A percentile compares a stretch with the other conserved stretches of the same genome.
phyloP scores from a whole-genome alignment of 2,888 invertebrate species.

The Chloroclysta siterata region DNA sequence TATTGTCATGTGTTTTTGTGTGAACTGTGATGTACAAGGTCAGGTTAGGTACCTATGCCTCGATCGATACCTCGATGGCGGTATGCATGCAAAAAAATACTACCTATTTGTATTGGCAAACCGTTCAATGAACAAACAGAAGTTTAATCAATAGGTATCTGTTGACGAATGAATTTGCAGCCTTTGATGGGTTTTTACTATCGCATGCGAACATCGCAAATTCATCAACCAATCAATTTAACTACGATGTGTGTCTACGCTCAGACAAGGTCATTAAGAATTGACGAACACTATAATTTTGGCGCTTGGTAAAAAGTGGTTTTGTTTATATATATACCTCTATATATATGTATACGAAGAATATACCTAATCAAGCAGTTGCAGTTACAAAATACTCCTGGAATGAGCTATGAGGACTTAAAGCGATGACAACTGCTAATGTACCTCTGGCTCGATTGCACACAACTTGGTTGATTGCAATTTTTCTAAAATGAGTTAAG shows the following conservation, averaged over 20 bases:
- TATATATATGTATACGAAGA: too few relatives aligned
- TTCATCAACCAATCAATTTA: constrained; percentile 23
- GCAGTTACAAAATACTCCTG: too few relatives aligned
- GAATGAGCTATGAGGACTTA: too few relatives aligned
- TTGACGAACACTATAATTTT: constrained; percentile 15
- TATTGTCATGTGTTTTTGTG: too few relatives aligned
- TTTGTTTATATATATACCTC: background rate
- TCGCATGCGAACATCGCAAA: constrained; percentile 16
- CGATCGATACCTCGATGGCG: background rate
- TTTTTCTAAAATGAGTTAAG: too few relatives aligned
- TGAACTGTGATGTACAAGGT: too few relatives aligned
- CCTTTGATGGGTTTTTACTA: constrained; percentile 20
- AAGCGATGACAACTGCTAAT: too few relatives aligned
- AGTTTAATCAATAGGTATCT: constrained; percentile 31
- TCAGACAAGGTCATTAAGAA: constrained; percentile 3
- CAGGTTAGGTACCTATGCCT: background rate
- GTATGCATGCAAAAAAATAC: background rate
- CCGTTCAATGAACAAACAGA: constrained; percentile 26
- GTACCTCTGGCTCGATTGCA: too few relatives aligned
- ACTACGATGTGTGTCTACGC: constrained; percentile 1
- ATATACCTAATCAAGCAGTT: too few relatives aligned
- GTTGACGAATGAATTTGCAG: constrained; percentile 25
- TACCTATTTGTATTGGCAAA: background rate
- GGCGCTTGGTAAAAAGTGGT: background rate
- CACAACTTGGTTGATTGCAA: too few relatives aligned